Conservation (phyloP, 2,797 vertebrate genomes). For the Rhynchotus rufescens region DNA sequence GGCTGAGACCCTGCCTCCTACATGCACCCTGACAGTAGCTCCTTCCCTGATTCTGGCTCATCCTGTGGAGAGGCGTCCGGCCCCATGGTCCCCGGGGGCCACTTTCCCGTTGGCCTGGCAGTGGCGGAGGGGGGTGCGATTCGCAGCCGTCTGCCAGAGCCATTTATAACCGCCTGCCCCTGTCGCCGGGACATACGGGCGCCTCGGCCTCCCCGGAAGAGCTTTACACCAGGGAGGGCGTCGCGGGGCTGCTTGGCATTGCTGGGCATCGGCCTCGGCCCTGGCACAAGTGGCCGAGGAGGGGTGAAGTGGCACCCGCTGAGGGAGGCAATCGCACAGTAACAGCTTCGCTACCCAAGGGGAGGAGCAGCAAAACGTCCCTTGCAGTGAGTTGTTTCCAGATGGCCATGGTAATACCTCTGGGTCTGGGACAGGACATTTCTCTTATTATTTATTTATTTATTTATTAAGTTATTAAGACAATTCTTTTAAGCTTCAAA, state of each 20-base stretch:
- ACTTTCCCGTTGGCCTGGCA: too few species aligned
- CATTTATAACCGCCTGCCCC: conserved; percentile 78
- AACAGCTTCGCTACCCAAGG: not conserved
- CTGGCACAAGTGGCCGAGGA: not conserved
- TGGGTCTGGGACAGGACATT: too few species aligned
- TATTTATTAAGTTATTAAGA: too few species aligned
- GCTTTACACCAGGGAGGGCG: conserved; percentile 14
- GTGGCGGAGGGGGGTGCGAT: conserved; percentile 15
- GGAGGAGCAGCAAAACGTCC: conserved; percentile 20
- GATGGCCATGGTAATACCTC: not conserved
- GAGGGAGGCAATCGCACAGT: too few species aligned
- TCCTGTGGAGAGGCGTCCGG: too few species aligned
- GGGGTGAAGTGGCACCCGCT: not conserved
- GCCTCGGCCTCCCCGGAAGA: conserved; percentile 66
- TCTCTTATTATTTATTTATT: too few species aligned
- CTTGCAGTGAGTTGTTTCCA: not conserved
- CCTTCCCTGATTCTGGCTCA: not conserved
- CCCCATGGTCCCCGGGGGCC: too few species aligned
- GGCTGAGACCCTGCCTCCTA: not conserved
- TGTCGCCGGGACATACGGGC: conserved; percentile 52
- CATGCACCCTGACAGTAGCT: not conserved
- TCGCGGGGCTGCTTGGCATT: not conserved
- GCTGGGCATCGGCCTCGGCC: not conserved
- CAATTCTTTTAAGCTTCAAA: not conserved
- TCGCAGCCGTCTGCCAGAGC: conserved; percentile 78